Conservation (phyloP, 2,888 invertebrate genomes). For the Emesis furor region DNA sequence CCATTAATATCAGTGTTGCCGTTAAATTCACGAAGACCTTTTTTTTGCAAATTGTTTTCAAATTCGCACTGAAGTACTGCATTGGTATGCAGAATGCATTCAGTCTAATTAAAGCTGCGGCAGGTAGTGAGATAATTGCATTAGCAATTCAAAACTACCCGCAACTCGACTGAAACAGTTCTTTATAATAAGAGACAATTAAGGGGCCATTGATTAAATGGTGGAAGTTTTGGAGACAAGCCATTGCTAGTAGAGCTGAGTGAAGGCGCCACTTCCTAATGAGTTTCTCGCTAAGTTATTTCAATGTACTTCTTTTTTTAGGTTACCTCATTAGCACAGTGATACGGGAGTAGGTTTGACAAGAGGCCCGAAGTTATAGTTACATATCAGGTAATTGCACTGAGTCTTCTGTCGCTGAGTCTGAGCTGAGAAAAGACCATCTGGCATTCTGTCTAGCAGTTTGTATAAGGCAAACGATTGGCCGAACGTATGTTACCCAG, state of each 20-base stretch:
- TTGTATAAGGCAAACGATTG: no score
- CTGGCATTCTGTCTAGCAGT: no score
- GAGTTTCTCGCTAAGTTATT: background rate
- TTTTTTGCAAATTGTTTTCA: background rate
- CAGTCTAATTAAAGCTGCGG: slow-evolving; percentile 63
- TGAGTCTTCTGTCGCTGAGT: no score
- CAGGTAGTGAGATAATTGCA: slow-evolving; percentile 64
- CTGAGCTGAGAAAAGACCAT: no score
- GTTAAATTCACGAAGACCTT: background rate
- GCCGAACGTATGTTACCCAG: no score
- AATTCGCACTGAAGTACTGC: background rate
- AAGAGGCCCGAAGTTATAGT: no score
- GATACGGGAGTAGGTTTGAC: no score
- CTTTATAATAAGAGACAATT: slow-evolving; percentile 16
- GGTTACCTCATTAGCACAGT: no score
- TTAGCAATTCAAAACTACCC: slow-evolving; percentile 72
- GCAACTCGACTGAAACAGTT: slow-evolving; percentile 5
- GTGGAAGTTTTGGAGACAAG: background rate
- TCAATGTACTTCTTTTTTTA: background rate
- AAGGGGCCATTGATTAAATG: background rate
- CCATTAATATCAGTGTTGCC: background rate
- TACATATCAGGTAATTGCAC: no score
- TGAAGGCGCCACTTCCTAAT: background rate
- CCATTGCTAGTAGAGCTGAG: background rate
- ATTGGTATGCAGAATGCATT: slow-evolving; percentile 30